Base-by-base conservation (phyloP, 2,113 vertebrate species). In the Axis porcinus region DNA sequence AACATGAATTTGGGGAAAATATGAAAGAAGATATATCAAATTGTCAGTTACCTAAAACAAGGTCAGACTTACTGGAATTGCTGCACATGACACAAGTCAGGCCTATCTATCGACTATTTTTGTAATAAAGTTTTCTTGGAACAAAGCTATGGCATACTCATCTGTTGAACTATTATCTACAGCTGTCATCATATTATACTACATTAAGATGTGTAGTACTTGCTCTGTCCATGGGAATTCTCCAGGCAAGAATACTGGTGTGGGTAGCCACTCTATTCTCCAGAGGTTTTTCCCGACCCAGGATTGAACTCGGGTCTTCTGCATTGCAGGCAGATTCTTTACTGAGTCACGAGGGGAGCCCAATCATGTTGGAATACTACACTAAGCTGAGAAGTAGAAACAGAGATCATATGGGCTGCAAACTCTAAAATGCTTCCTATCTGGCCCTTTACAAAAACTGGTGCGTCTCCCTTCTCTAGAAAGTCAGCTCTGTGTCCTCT, bases 401-500 rank as follows among this genome's bases (percentile, higher is more conserved):
- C 76, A 96, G 50, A 76, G 25, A 47, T 8, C 15, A 1, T 7
- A 40, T 2, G 25, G 62, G 7, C 74, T 21, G 33, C 13, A 87
- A 87, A 50, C 3, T 19, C 30, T 62, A 58, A 40, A 93, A 52
- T 27, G 67, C 23, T 87, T 54, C 67, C 45, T 55, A 60, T 52
- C 36, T 76, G 30, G 79, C 5, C 64, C 11, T 81, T 86, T 78
- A 84, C 36, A n/a, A 95, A 87, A 94, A 87, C 86, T 40, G 43
- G 30, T 60, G 1, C 0, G 0, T 85, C 1, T 4, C 10, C 1
- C 13, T 33, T 8, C 9, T 55, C 33, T 93, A 62, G 33, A 43
- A 62, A 81, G 13, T 55, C 10, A 54, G 28, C 17, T 81, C 8
- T 83, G 45, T 33, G 5, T 28, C n/a, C 4, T 87, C 55, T 30